These are phyloP conservation scores for Melanogrammus aeglefinus DNA, from an alignment of 2,797 vertebrate species.

Conservation along the genomic window DNA sequence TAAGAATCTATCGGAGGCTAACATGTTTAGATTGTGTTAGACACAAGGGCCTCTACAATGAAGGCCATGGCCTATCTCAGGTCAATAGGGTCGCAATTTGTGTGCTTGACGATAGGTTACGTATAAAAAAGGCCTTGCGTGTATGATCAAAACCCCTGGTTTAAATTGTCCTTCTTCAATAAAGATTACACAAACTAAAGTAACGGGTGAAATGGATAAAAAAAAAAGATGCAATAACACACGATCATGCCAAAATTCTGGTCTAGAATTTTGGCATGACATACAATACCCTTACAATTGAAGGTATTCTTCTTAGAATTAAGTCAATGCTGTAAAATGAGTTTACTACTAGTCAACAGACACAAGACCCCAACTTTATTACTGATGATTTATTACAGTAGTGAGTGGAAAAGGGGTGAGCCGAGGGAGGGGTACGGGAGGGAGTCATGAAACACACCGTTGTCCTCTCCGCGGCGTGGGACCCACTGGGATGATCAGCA, in stretches of 20 bases:
- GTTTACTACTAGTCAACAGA: not conserved
- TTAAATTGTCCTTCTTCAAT: too few species aligned
- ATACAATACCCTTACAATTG: not conserved
- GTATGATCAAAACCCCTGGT: too few species aligned
- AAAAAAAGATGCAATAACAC: too few species aligned
- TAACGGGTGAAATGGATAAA: too few species aligned
- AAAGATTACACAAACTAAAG: too few species aligned
- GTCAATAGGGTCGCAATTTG: not conserved
- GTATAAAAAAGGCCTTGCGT: too few species aligned
- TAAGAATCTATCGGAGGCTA: too few species aligned
- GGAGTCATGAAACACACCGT: not conserved
- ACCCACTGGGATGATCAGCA: slow-evolving; percentile 62
- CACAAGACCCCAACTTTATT: too few species aligned
- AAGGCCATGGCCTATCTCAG: not conserved
- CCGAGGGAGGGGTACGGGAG: not conserved
- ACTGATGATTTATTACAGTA: too few species aligned
- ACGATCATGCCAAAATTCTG: not conserved
- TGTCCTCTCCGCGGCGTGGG: slow-evolving; percentile 28
- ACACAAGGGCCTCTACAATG: too few species aligned
- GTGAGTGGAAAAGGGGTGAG: not conserved
- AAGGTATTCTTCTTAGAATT: not conserved
- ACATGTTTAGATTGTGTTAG: too few species aligned
- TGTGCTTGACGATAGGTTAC: not conserved
- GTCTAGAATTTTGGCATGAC: not conserved
- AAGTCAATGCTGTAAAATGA: not conserved